Evolutionary conservation across 2,888 invertebrate species (phyloP).

Genomic region (Strigamia transsilvanica): DNA sequence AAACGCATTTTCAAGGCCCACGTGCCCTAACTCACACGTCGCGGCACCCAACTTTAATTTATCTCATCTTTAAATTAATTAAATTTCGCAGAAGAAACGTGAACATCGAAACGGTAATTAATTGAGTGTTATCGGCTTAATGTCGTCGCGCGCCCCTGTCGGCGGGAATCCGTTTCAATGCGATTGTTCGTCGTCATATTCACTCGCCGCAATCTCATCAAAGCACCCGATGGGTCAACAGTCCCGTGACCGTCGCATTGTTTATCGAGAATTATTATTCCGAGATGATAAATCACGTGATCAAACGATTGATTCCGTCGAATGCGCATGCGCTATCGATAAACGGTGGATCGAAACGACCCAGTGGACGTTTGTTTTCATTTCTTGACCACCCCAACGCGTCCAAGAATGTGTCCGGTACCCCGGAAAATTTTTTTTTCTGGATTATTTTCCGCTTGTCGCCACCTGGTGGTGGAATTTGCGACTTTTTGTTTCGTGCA

Average conservation of each 20-base stretch:
- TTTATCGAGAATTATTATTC: neutral
- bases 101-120: neutral
- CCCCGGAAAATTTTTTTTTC: too few relatives aligned
- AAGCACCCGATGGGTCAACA: slow-evolving; percentile 27
- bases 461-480: too few relatives aligned
- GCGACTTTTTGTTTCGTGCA: neutral
- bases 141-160: neutral
- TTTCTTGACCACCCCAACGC: too few relatives aligned
- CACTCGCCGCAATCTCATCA: neutral
- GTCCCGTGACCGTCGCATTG: neutral
- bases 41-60: neutral
- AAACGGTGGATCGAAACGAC: too few relatives aligned
- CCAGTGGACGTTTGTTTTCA: too few relatives aligned
- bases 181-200: slow-evolving; percentile 17
- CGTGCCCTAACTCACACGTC: neutral
- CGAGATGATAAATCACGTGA: neutral
- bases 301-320: too few relatives aligned
- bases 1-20: slow-evolving; percentile 1
- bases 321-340: too few relatives aligned
- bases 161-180: slow-evolving; percentile 45
- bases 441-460: too few relatives aligned
- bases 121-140: neutral
- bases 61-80: slow-evolving; percentile 16
- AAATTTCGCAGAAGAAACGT: neutral
- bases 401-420: too few relatives aligned